phyloP scores from a whole-genome alignment of 2,113 vertebrate species.

The Gymnorhina tibicen region DNA sequence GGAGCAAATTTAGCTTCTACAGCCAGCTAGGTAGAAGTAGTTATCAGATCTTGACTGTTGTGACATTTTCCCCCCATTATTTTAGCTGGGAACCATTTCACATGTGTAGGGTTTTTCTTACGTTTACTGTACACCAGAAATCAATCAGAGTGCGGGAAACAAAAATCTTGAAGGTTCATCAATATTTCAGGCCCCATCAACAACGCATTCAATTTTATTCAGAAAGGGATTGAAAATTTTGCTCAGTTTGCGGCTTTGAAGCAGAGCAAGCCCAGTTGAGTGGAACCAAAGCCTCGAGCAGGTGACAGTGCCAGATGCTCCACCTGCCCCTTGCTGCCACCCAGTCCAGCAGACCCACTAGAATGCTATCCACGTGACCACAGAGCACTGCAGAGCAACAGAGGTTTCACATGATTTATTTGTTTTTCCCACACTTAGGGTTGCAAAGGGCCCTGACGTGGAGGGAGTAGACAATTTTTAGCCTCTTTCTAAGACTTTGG shows the following conservation, averaged over 20 bases:
- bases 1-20: not conserved
- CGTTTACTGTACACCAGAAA: not conserved
- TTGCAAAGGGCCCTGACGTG: not conserved
- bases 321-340: not conserved
- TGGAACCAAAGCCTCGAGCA: not conserved
- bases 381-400: not conserved
- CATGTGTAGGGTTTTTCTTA: not conserved
- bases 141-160: not conserved
- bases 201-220: not conserved
- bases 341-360: not conserved
- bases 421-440: not conserved
- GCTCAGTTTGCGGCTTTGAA: not conserved
- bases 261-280: not conserved
- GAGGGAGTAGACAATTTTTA: not conserved
- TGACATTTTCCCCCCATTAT: not conserved
- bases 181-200: not conserved
- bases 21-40: not conserved
- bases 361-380: not conserved
- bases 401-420: not conserved
- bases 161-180: not conserved
- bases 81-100: not conserved
- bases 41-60: not conserved
- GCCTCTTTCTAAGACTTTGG: not conserved
- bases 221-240: not conserved
- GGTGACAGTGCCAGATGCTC: not conserved